These are phyloP conservation scores for Neotragus moschatus DNA, from an alignment of 2,113 vertebrate genomes.

Conservation along the genomic window DNA sequence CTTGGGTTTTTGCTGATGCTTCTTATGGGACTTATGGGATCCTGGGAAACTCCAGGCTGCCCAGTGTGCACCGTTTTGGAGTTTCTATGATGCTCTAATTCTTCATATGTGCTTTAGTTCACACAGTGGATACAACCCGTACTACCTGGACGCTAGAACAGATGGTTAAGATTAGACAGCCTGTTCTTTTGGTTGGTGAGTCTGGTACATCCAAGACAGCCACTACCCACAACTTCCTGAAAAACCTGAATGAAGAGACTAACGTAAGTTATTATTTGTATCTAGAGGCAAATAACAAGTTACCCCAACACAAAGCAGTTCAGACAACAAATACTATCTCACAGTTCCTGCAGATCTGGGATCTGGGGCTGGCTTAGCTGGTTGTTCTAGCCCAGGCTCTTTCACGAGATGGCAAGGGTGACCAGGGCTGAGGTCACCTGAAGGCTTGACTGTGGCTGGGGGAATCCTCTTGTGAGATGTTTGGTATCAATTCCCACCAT, in stretches of 20 bases:
- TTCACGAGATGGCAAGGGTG: fast-evolving
- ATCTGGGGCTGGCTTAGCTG: no score
- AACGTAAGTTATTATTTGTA: constrained; percentile 77
- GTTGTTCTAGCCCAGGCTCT: neutral
- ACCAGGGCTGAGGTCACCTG: fast-evolving
- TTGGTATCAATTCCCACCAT: fast-evolving
- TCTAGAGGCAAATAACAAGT: fast-evolving
- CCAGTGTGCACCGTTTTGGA: neutral
- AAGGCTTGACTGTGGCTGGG: neutral
- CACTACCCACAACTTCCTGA: constrained; percentile 93
- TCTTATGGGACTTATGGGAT: neutral
- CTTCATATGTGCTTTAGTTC: constrained; percentile 81
- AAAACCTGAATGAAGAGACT: constrained; percentile 82
- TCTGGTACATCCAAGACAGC: constrained; percentile 97
- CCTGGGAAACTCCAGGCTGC: neutral
- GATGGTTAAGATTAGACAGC: constrained; percentile 90
- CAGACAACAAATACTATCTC: fast-evolving
- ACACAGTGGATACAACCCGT: constrained; percentile 93
- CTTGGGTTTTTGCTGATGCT: neutral
- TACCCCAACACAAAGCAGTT: fast-evolving
- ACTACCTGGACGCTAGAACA: constrained; percentile 92
- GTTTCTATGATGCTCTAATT: neutral
- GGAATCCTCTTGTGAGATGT: neutral
- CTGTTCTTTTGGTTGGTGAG: constrained; percentile 93
- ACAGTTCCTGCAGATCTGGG: neutral